phyloP scores from a whole-genome alignment of 2,888 invertebrate species.

The Neoaliturus tenellus region DNA sequence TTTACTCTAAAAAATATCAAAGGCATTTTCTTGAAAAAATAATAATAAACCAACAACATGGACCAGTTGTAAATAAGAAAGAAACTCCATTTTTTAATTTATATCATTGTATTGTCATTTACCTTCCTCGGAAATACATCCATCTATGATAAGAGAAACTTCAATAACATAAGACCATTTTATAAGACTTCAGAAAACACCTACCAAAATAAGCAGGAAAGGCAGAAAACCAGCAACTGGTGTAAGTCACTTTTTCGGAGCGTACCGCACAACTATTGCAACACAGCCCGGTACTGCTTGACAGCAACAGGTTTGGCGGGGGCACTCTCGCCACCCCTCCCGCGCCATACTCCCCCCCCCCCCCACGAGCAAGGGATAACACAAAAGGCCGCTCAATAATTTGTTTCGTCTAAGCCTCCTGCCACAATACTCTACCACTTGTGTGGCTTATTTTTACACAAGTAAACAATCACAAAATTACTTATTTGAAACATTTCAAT shows the following conservation, averaged over 20 bases:
- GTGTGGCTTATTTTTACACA: background rate
- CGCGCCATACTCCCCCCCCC: background rate
- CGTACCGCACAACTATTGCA: background rate
- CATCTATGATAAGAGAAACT: too few relatives aligned
- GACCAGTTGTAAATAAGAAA: too few relatives aligned
- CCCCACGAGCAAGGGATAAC: background rate
- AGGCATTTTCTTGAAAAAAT: too few relatives aligned
- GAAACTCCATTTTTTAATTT: too few relatives aligned
- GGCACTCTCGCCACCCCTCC: background rate
- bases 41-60: too few relatives aligned
- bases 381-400: slow-evolving; percentile 1
- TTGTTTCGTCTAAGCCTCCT: background rate
- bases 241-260: background rate
- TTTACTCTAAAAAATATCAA: too few relatives aligned
- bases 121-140: too few relatives aligned
- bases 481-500: too few relatives aligned
- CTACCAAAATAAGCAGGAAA: background rate
- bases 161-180: too few relatives aligned
- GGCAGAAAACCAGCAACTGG: background rate
- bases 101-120: too few relatives aligned
- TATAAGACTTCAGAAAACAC: too few relatives aligned
- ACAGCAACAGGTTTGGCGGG: background rate
- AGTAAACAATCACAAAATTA: too few relatives aligned
- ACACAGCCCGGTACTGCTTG: slow-evolving; percentile 5
- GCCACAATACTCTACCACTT: background rate